Evolutionary conservation across 2,113 vertebrate genomes (phyloP), one percentile per base, ranked within the genome.

Genomic region (Halcyon malimbica): DNA sequence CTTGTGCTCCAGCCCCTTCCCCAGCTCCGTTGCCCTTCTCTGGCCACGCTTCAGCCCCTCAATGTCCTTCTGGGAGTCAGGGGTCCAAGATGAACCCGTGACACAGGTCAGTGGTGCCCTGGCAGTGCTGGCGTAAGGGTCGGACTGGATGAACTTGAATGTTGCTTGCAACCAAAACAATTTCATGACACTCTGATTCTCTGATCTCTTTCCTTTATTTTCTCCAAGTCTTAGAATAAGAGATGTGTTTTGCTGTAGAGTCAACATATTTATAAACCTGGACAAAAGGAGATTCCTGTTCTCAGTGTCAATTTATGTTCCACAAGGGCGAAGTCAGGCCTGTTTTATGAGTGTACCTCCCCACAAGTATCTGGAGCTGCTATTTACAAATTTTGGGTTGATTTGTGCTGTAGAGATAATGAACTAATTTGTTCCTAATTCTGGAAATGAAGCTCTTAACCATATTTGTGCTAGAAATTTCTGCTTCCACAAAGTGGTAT

Each of bases 291-390:
- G 35, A 54, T 8, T 54, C 31, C 68, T 50, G 13, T 39, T 35
- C 15, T 14, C 37, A 35, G 21, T 17, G n/a, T 48, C 2, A 4
- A 54, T 29, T 33, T 11, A 12, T 2, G 48, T 6, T 39, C 14
- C 64, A 63, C 6, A 13, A 7, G 48, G 46, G 24, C 39, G 41
- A n/a, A 14, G 24, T 15, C n/a, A 16, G 20, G 10, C 18, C 28
- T 15, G 28, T 53, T 53, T 53, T 53, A 53, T 26, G 51, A 53
- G 51, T 26, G 13, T 26, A 53, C 51, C 21, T 60, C 35, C 54
- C 51, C 46, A 5, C 25, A 10, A 3, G 9, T 25, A 13, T 0
- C 54, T 9, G 2, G 0, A 46, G 63, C 44, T 56, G 33, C 53
- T 63, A 2, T 10, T 64, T 41, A 59, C 50, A 87, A 56, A 77